These are phyloP conservation scores for Ormyrus nitidulus DNA, from an alignment of 2,888 invertebrate genomes.

Conservation along the genomic window DNA sequence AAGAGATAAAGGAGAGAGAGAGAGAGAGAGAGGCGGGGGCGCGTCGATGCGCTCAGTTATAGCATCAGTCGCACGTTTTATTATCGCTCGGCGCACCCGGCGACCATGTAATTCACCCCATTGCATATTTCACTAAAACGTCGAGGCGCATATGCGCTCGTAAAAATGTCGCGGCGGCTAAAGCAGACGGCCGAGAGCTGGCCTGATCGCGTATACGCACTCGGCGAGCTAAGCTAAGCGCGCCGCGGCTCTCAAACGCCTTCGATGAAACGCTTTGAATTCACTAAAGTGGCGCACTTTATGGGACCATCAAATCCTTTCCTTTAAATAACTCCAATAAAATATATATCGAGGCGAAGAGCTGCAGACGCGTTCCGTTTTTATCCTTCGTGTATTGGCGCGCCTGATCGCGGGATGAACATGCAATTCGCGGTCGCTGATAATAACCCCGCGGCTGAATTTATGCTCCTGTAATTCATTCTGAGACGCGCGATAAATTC, in stretches of 20 bases:
- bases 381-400: no score
- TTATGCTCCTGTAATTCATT: no score
- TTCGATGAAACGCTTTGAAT: conserved; percentile 30
- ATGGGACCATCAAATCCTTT: conserved; percentile 29
- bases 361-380: no score
- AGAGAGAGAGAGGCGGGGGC: background rate
- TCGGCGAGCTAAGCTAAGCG: no score
- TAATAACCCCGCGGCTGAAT: no score
- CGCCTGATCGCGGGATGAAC: no score
- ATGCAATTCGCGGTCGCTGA: no score
- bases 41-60: no score
- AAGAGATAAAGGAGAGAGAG: background rate
- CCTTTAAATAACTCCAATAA: conserved; percentile 22
- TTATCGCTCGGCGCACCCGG: background rate
- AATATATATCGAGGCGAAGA: background rate
- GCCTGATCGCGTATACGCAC: background rate
- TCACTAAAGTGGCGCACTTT: conserved; percentile 33
- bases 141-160: conserved; percentile 24
- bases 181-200: background rate
- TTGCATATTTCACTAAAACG: conserved; percentile 29
- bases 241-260: background rate
- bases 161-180: conserved; percentile 24
- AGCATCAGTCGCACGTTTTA: background rate
- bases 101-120: conserved; percentile 23
- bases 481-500: no score